Evolutionary conservation across 2,797 vertebrate genomes (phyloP), one percentile per base, ranked within the genome.

Genomic region (Syngnathus acus): DNA sequence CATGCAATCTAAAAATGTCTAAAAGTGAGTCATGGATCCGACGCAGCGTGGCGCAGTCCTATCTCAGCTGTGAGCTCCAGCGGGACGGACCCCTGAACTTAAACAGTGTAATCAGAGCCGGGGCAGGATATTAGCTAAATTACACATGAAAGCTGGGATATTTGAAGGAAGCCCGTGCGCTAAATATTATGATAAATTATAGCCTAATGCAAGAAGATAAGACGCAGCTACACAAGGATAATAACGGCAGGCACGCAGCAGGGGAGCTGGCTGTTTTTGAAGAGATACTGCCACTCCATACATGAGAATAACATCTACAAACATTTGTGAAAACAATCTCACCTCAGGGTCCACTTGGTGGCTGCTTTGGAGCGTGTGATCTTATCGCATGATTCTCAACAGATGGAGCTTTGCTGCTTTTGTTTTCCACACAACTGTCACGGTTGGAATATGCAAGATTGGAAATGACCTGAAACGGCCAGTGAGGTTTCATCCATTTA

Each of bases 131-230:
- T 89, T 86, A 81, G 82, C 77, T 89, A 87, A 89, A 89, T 90
- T 89, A 82, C 84, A 88, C 86, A 87, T 90, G 87, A 90, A 90
- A 88, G 89, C 77, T 69, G 74, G 73, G 73, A 82, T 83, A 85
- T 86, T 87, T 86, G 80, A 87, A 84, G 79, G 82, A 88, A 89
- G 85, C 86, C 78, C 64, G 73, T 80, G 77, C 61, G 69, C 81
- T 84, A 90, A 89, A 89, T 90, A 88, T 89, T 89, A 86, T 89
- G 86, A 89, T 89, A 86, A 89, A 89, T 89, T 83, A 89, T 63
- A 48, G 70, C 68, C 79, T 88, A 86, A 87, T 88, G 79, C 63
- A 58, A 75, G 72, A 72, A 85, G 85, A 81, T 86, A 88, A 84
- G 74, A 83, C 75, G 62, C 66, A 67, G 80, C 72, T 73, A 79